These are phyloP conservation scores for Fundulus diaphanus DNA, from an alignment of 2,797 vertebrate genomes.

Conservation along the genomic window DNA sequence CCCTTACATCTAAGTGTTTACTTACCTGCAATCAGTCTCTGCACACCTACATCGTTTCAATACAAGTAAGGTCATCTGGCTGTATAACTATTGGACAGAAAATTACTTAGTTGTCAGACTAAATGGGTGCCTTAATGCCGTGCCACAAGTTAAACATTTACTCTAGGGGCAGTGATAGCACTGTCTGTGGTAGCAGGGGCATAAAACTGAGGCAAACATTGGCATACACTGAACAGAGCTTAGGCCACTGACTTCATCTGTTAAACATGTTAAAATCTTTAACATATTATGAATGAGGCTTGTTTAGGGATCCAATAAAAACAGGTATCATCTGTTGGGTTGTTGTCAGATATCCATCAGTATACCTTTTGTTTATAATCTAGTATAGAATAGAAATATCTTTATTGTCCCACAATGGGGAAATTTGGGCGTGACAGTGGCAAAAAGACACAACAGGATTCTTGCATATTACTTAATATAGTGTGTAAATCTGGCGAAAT, in stretches of 20 bases:
- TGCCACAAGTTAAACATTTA: background rate
- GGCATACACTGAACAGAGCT: background rate
- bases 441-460: too few relatives aligned
- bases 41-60: conserved; percentile 12
- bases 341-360: background rate
- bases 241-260: background rate
- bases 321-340: background rate
- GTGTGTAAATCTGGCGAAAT: too few relatives aligned
- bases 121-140: background rate
- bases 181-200: background rate
- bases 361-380: background rate
- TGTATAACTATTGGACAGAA: conserved; percentile 1
- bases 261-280: conserved; percentile 14
- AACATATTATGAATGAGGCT: conserved; percentile 4
- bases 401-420: too few relatives aligned
- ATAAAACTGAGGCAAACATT: conserved; percentile 13
- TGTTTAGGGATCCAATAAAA: background rate
- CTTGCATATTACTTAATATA: too few relatives aligned
- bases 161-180: background rate
- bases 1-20: conserved; percentile 7
- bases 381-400: too few relatives aligned
- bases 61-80: conserved; percentile 7
- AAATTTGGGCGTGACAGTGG: too few relatives aligned
- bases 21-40: conserved; percentile 11
- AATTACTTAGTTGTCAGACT: background rate